A percentile compares a stretch with the other conserved stretches of the same genome.
phyloP scores from a whole-genome alignment of 1,140 invertebrate species.

The Lasioglossum albipes region DNA sequence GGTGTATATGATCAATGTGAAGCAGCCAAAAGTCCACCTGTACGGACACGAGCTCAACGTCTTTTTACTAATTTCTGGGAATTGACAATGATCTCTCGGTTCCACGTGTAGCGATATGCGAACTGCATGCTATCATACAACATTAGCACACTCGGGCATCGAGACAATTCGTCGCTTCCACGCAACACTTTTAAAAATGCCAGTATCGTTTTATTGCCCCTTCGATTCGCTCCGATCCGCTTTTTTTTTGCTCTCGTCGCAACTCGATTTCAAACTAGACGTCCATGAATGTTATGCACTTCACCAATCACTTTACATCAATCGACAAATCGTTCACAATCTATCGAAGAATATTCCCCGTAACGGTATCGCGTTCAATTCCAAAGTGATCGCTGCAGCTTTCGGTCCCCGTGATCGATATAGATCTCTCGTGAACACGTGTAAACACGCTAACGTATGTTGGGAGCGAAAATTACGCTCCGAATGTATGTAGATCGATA shows the following conservation, averaged over 20 bases:
- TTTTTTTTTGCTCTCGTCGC: neutral
- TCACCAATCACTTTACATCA: conserved; percentile 34
- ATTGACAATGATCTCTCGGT: conserved; percentile 93
- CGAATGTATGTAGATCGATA: neutral
- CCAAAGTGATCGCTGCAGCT: neutral
- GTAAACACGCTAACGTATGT: conserved; percentile 33
- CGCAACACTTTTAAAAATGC: conserved; percentile 69
- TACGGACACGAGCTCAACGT: conserved; percentile 81
- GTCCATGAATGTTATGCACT: conserved; percentile 19
- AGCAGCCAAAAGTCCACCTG: conserved; percentile 7
- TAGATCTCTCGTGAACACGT: conserved; percentile 10
- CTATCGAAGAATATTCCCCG: conserved; percentile 6
- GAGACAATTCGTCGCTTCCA: conserved; percentile 70
- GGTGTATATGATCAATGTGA: conserved; percentile 1
- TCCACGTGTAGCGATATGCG: conserved; percentile 93
- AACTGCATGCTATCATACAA: conserved; percentile 83
- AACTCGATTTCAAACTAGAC: neutral
- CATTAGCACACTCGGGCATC: conserved; percentile 80
- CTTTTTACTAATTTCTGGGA: conserved; percentile 94
- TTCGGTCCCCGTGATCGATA: neutral
- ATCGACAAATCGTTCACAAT: neutral
- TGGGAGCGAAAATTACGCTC: neutral
- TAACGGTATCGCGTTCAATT: neutral
- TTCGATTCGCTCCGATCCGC: neutral
- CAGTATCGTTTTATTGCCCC: conserved; percentile 67